These are phyloP conservation scores for Ursus arctos DNA, from an alignment of 2,113 vertebrate genomes.

Conservation along the genomic window DNA sequence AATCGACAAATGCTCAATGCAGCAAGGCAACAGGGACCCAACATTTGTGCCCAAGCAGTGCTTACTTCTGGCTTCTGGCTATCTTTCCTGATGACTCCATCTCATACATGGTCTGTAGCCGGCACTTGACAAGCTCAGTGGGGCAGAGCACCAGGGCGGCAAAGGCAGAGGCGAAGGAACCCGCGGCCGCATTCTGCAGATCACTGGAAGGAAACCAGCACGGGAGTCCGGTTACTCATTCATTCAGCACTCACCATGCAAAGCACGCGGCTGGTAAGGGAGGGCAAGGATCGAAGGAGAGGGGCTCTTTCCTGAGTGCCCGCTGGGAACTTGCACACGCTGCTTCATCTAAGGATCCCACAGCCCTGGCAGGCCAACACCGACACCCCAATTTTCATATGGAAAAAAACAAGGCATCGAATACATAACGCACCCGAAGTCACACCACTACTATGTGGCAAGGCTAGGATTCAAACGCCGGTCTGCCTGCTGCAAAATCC, in stretches of 20 bases:
- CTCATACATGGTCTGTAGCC: conserved; percentile 97
- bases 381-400: rapidly evolving
- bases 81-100: conserved; percentile 95
- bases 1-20: not conserved
- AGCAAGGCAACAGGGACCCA: not conserved
- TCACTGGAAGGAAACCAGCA: conserved; percentile 89
- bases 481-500: not conserved
- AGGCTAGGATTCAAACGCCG: not conserved
- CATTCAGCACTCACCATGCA: not conserved
- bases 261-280: rapidly evolving
- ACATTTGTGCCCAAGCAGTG: rapidly evolving
- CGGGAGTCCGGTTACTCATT: not conserved
- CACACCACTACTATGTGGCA: not conserved
- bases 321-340: not conserved
- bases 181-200: conserved; percentile 94
- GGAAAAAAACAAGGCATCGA: not conserved
- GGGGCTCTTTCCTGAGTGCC: rapidly evolving
- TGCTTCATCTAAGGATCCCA: not conserved
- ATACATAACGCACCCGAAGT: not conserved
- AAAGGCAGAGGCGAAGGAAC: conserved; percentile 96
- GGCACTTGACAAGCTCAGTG: conserved; percentile 97
- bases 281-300: rapidly evolving
- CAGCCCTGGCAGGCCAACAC: not conserved
- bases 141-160: conserved; percentile 96
- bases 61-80: conserved; percentile 93